A percentile compares a stretch with the other conserved stretches of the same genome.
Conservation (phyloP, 92 coral and sea anemone species). For the Micromussa lordhowensis region DNA sequence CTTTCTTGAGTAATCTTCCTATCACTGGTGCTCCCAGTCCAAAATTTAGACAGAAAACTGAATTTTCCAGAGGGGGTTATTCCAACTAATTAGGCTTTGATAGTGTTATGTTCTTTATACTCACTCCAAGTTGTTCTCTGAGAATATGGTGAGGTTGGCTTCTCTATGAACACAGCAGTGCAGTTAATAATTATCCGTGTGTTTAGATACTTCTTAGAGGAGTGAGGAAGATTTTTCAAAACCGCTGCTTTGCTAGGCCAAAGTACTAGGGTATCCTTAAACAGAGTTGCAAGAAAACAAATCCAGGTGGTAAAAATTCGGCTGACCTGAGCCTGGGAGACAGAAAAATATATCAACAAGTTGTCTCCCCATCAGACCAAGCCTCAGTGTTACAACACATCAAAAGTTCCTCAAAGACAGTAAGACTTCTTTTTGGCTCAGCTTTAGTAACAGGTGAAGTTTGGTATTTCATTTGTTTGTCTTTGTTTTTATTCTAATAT, state of each 20-base stretch:
- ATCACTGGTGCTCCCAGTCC: slow-evolving; percentile 72
- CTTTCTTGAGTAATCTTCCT: slow-evolving; percentile 70
- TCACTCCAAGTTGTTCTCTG: slow-evolving; percentile 63
- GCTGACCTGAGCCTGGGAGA: slow-evolving; percentile 54
- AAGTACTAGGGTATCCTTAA: slow-evolving; percentile 43
- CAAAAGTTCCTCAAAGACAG: slow-evolving; percentile 48
- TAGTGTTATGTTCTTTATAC: slow-evolving; percentile 68
- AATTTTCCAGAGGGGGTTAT: slow-evolving; percentile 74
- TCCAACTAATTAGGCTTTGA: slow-evolving; percentile 72
- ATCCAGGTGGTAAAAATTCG: slow-evolving; percentile 57
- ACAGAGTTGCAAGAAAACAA: slow-evolving; percentile 39
- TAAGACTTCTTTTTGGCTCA: slow-evolving; percentile 53
- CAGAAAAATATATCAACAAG: slow-evolving; percentile 56
- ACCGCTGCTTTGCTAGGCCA: slow-evolving; percentile 58
- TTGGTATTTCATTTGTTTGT: background rate
- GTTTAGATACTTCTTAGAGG: slow-evolving; percentile 53
- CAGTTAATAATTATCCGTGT: slow-evolving; percentile 67
- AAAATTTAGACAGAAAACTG: slow-evolving; percentile 72
- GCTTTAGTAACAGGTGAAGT: slow-evolving; percentile 17
- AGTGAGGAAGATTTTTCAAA: slow-evolving; percentile 38
- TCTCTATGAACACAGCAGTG: slow-evolving; percentile 52
- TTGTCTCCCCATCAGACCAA: slow-evolving; percentile 61
- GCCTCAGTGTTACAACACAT: slow-evolving; percentile 56
- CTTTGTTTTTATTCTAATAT: too few relatives aligned
- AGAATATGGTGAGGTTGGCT: slow-evolving; percentile 59